A percentile compares a stretch with the other conserved stretches of the same genome.
Evolutionary conservation across 1,140 invertebrate genomes (phyloP).

Genomic region (Cydia amplana): DNA sequence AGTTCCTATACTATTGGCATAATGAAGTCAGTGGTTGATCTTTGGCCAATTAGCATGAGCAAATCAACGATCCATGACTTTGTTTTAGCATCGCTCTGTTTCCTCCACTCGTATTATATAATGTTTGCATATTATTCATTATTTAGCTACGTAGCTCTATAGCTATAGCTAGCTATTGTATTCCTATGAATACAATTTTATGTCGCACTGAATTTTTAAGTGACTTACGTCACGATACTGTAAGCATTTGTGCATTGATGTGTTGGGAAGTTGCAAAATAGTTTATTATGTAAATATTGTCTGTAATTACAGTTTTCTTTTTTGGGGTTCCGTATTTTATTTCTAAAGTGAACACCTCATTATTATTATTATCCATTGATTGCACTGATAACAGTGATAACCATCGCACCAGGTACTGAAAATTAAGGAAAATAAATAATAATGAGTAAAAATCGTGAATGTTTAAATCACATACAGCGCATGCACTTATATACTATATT

Average conservation of each 20-base stretch:
- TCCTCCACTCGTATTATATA: slow-evolving; percentile 24
- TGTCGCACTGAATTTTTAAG: slow-evolving; percentile 8
- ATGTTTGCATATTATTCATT: slow-evolving; percentile 25
- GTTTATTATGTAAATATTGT: too few species aligned
- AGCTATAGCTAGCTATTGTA: too few species aligned
- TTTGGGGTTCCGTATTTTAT: not conserved
- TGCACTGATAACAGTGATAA: too few species aligned
- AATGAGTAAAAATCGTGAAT: too few species aligned
- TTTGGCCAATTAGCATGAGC: slow-evolving; percentile 25
- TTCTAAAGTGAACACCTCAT: too few species aligned
- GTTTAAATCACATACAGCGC: too few species aligned
- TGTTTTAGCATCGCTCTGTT: slow-evolving; percentile 26
- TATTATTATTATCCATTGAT: too few species aligned
- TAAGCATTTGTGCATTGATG: not conserved
- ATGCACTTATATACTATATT: too few species aligned
- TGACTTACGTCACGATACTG: not conserved
- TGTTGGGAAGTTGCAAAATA: not conserved
- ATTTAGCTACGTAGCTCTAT: not conserved
- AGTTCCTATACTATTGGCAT: not conserved
- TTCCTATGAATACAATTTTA: too few species aligned
- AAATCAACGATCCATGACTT: slow-evolving; percentile 32
- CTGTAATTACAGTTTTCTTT: not conserved
- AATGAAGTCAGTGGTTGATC: not conserved
- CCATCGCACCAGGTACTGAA: too few species aligned
- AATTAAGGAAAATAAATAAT: too few species aligned